These are phyloP conservation scores for Streptopelia turtur DNA, from an alignment of 2,797 vertebrate species.

Conservation along the genomic window DNA sequence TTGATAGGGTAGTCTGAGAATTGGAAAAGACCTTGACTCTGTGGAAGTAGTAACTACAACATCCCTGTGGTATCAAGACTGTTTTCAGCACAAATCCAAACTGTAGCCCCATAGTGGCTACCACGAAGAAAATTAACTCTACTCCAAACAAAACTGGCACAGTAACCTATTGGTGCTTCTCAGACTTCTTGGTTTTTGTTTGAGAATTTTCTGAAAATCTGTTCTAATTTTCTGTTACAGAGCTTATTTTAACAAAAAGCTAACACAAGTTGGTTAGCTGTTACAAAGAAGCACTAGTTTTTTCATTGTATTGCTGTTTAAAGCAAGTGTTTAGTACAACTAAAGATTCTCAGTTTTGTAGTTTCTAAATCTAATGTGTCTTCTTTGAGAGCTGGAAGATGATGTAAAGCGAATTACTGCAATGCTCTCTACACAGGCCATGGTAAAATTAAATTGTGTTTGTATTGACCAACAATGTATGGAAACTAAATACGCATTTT, in stretches of 20 bases:
- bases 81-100: no score
- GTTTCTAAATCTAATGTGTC: not conserved
- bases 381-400: not conserved
- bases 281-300: not conserved
- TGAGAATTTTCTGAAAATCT: not conserved
- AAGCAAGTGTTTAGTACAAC: not conserved
- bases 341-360: not conserved
- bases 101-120: no score
- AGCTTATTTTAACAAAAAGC: not conserved
- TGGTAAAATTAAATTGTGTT: slow-evolving; percentile 37
- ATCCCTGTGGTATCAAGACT: no score
- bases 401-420: not conserved
- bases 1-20: no score
- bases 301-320: not conserved
- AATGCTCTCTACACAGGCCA: not conserved
- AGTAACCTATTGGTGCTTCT: not conserved
- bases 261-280: not conserved
- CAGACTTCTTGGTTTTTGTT: not conserved
- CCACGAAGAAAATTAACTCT: no score
- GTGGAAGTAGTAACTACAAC: no score
- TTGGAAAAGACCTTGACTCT: no score
- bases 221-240: not conserved
- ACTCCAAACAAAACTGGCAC: no score
- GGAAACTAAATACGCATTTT: slow-evolving; percentile 39
- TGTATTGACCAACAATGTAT: slow-evolving; percentile 42